A percentile compares a stretch with the other conserved stretches of the same genome.
phyloP scores from a whole-genome alignment of 2,888 invertebrate genomes.

The Panzeria rudis region DNA sequence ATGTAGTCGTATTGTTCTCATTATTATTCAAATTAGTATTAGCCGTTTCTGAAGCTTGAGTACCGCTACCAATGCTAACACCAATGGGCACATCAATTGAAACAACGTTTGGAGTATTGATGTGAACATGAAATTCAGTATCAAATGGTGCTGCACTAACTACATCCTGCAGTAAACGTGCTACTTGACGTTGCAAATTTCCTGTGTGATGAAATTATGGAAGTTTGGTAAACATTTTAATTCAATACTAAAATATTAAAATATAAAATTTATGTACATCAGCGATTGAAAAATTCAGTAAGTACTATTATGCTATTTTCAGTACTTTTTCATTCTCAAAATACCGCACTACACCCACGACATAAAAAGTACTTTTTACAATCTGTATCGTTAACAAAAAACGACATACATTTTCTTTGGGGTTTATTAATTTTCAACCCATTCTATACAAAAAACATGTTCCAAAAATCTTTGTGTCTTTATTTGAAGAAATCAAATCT shows the following conservation, averaged over 20 bases:
- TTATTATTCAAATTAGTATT: slow-evolving; percentile 79
- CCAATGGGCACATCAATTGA: slow-evolving; percentile 81
- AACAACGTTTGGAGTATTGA: slow-evolving; percentile 81
- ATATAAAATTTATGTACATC: background rate
- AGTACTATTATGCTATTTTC: too few species aligned
- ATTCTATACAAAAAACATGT: too few species aligned
- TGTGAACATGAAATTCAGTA: slow-evolving; percentile 82
- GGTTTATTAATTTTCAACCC: too few species aligned
- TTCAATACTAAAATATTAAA: background rate
- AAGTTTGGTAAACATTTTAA: slow-evolving; percentile 30
- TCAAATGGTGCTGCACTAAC: slow-evolving; percentile 82
- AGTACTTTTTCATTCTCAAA: too few species aligned
- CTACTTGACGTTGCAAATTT: slow-evolving; percentile 81
- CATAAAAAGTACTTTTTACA: too few species aligned
- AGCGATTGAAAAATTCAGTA: too few species aligned
- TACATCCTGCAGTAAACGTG: slow-evolving; percentile 82
- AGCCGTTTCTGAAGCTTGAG: slow-evolving; percentile 82
- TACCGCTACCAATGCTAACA: slow-evolving; percentile 77
- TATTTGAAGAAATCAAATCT: too few species aligned
- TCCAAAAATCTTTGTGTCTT: too few species aligned
- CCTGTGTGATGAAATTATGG: slow-evolving; percentile 75
- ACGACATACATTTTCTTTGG: too few species aligned
- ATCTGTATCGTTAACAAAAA: too few species aligned
- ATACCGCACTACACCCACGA: too few species aligned
- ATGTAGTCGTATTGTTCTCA: slow-evolving; percentile 82